Base-by-base conservation (phyloP, 2,113 vertebrate genomes). In the Trichomycterus rosablanca region DNA sequence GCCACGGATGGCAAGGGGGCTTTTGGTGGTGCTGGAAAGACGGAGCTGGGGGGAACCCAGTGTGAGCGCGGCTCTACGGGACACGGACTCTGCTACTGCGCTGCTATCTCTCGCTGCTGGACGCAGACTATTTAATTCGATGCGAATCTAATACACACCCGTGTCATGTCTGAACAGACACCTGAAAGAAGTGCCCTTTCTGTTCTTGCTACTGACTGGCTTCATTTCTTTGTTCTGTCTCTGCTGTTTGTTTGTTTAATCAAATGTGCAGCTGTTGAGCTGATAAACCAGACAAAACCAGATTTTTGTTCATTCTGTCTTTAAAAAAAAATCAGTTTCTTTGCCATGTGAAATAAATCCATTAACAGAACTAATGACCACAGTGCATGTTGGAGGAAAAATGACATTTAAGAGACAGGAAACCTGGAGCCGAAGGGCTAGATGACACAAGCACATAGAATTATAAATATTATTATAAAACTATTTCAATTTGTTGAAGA, bases 151-250 rank as follows among this genome's bases (percentile, higher is more conserved):
- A 55, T 18, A 52, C 48, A 16, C 10, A 3, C 28, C 56, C 24
- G 20, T 62, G 66, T 58, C 45, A 70, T 48, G 19, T 42, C 57
- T 63, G 64, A 67, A 72, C 56, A 67, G 75, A 77, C 53, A 75
- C 73, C 72, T 75, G 70, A 76, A 69, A 77, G 45, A 84, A 86
- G 80, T 84, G 80, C 76, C 81, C 81, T 81, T 79, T 84, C 74
- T 83, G 75, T 73, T 76, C 70, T 59, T 67, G 74, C 72, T 39
- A 30, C 44, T 19, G 67, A 56, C 69, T 76, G 63, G 59, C 68
- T 66, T 26, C 73, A 40, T 60, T 58, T 28, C 49, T 50, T 49
- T 44, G 26, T 55, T n/a, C 39, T 45, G 60, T 64, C 22, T 65
- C 59, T 72, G 68, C 71, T 80, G 59, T 57, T 58, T 24, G 43